A percentile compares a stretch with the other conserved stretches of the same genome.
Conservation (phyloP, 2,888 invertebrate species). For the Hetaerina titia region DNA sequence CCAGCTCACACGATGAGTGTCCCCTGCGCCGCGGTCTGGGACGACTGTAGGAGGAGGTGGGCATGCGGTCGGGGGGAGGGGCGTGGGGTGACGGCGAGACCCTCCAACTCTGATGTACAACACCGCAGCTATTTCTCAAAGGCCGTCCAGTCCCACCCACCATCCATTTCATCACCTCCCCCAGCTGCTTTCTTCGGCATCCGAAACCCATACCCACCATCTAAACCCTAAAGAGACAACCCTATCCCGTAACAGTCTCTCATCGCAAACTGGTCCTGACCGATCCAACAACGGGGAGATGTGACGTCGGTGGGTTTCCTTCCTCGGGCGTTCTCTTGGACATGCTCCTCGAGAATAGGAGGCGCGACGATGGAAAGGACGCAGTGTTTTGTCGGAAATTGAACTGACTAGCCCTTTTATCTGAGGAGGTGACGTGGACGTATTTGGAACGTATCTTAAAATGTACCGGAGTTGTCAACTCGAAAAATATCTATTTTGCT, state of each 20-base stretch:
- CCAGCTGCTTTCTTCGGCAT: neutral
- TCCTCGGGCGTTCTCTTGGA: neutral
- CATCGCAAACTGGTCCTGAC: neutral
- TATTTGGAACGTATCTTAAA: neutral
- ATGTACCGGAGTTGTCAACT: too few species aligned
- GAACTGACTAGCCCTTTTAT: neutral
- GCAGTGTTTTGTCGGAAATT: neutral
- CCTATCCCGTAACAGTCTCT: neutral
- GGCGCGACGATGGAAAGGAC: neutral
- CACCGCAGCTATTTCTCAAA: conserved; percentile 53
- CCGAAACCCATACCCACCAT: neutral
- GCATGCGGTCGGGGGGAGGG: neutral
- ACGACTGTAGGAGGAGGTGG: neutral
- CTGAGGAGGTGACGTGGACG: neutral
- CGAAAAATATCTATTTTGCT: too few species aligned
- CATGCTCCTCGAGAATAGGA: neutral
- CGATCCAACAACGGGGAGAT: neutral
- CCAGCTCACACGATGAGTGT: conserved; percentile 20
- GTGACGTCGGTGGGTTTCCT: neutral
- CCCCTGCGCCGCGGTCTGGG: neutral
- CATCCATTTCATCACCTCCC: neutral
- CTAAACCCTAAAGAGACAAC: neutral
- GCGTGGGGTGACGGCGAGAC: neutral
- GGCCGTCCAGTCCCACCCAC: neutral
- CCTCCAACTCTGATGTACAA: conserved; percentile 58